A percentile compares a stretch with the other conserved stretches of the same genome.
Conservation (phyloP, 2,888 invertebrate species). For the Neria commutata region DNA sequence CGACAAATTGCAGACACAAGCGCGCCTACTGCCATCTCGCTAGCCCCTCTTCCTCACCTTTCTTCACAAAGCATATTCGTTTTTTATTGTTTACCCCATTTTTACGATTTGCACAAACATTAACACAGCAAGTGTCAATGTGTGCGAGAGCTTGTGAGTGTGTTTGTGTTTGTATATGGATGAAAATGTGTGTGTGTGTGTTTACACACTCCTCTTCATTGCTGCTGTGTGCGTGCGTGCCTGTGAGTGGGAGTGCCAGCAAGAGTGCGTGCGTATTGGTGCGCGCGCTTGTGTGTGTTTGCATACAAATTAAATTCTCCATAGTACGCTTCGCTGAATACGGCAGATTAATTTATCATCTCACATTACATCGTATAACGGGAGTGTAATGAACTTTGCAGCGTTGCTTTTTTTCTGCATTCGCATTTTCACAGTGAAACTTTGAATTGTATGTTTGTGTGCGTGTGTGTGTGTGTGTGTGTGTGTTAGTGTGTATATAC, state of each 20-base stretch:
- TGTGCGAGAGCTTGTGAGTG: constrained; percentile 23
- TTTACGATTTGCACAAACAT: neutral
- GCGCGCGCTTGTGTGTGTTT: constrained; percentile 38
- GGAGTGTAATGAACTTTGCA: constrained; percentile 55
- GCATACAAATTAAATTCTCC: constrained; percentile 56
- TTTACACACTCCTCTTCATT: too few species aligned
- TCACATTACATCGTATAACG: constrained; percentile 45
- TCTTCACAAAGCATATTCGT: neutral
- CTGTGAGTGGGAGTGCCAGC: constrained; percentile 21
- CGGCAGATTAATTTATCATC: constrained; percentile 56
- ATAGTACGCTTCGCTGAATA: constrained; percentile 50
- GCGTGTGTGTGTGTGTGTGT: neutral
- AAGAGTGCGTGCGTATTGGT: constrained; percentile 30
- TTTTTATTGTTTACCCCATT: neutral
- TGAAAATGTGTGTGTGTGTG: constrained; percentile 22
- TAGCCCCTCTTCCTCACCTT: constrained; percentile 7
- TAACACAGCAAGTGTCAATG: constrained; percentile 2
- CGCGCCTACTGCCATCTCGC: constrained; percentile 28
- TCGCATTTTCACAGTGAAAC: too few species aligned
- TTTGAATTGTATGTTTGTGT: too few species aligned
- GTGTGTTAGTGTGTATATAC: neutral
- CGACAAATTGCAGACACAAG: too few species aligned
- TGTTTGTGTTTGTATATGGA: constrained; percentile 14
- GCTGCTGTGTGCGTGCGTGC: constrained; percentile 16
- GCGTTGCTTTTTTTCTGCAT: constrained; percentile 15